Evolutionary conservation across 64 coral and sea anemone genomes (phyloP).

Genomic region (Stichodactyla helianthus): DNA sequence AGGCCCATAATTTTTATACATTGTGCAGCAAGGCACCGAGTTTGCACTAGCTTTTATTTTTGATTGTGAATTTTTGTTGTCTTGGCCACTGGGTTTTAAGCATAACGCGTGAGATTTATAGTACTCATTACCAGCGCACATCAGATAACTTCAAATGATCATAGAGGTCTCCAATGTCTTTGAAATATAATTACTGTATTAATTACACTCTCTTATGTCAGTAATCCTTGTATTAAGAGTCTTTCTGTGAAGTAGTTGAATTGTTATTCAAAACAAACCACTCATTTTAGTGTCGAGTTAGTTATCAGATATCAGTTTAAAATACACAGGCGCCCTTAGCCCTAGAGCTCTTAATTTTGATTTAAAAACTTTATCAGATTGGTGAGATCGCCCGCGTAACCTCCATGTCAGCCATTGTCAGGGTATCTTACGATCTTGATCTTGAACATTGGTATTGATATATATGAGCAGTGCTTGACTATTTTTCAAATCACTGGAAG

Average conservation of each 20-base stretch:
- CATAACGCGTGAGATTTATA: no score
- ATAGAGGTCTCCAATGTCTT: neutral
- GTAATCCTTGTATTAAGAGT: neutral
- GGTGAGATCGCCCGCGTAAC: neutral
- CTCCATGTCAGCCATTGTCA: neutral
- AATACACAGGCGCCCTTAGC: neutral
- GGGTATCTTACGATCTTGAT: neutral
- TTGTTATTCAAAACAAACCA: neutral
- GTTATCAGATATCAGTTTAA: neutral
- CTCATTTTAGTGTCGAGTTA: neutral
- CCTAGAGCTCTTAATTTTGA: neutral
- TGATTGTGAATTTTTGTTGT: neutral
- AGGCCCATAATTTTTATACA: no score
- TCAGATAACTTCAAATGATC: neutral
- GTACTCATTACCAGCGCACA: no score
- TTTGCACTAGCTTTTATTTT: neutral
- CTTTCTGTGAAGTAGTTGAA: neutral
- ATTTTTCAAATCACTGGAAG: no score
- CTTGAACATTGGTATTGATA: no score
- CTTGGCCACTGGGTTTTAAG: neutral
- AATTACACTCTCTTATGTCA: neutral
- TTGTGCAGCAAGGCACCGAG: no score
- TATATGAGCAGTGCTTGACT: no score
- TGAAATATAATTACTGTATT: neutral
- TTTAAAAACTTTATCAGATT: neutral